Evolutionary conservation across 2,888 invertebrate genomes (phyloP).

Genomic region (Eupithecia pulchellata): DNA sequence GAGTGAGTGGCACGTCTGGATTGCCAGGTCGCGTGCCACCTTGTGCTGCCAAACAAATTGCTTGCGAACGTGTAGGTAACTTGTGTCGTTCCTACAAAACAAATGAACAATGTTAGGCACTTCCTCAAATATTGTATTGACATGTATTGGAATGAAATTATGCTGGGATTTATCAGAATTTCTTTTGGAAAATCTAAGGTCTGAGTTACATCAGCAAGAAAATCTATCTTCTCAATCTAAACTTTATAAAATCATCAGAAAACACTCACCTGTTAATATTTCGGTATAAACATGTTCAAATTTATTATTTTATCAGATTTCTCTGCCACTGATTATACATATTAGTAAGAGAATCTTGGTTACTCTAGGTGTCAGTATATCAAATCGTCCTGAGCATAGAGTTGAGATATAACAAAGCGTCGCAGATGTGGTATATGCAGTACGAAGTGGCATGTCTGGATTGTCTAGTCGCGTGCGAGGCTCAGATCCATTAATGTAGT

Average conservation of each 20-base stretch:
- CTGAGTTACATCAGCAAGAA: neutral
- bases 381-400: neutral
- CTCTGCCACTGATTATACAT: neutral
- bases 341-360: neutral
- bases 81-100: conserved; percentile 11
- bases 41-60: conserved; percentile 8
- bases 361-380: neutral
- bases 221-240: too few species aligned
- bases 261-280: neutral
- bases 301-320: neutral
- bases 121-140: neutral
- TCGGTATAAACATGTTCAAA: neutral
- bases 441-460: conserved; percentile 61
- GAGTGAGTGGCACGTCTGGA: conserved; percentile 6
- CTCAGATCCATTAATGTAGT: conserved; percentile 82
- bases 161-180: neutral
- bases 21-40: neutral
- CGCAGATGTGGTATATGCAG: conserved; percentile 21
- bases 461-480: conserved; percentile 70
- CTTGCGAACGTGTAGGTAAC: neutral
- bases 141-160: neutral
- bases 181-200: neutral
- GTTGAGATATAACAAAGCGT: conserved; percentile 13
- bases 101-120: neutral
- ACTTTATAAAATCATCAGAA: too few species aligned